Evolutionary conservation across 2,797 vertebrate genomes (phyloP).

Genomic region (Eidolon dupreanum): DNA sequence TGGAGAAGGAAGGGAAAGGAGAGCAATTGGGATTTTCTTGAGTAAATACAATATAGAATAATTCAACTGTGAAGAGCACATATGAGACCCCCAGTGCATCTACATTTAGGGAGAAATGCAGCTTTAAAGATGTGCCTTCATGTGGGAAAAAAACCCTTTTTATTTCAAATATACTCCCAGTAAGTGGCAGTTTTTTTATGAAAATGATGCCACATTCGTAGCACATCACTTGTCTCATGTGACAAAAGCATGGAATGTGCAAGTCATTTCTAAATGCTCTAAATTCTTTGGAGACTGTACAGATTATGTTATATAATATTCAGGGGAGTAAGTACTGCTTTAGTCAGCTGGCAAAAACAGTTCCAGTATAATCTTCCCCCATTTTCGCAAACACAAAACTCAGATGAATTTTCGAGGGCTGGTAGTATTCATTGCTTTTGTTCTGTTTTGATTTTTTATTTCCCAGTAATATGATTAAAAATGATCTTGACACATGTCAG

Average conservation of each 20-base stretch:
- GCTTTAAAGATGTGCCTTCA: slow-evolving; percentile 62
- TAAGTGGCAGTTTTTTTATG: slow-evolving; percentile 64
- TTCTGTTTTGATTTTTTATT: slow-evolving; percentile 23
- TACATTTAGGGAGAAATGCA: slow-evolving; percentile 35
- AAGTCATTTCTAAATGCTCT: slow-evolving; percentile 42
- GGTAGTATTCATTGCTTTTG: background rate
- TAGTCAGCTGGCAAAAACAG: background rate
- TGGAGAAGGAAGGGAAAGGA: slow-evolving; percentile 31
- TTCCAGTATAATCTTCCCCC: background rate
- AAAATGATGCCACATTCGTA: slow-evolving; percentile 60
- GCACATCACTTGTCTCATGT: slow-evolving; percentile 33
- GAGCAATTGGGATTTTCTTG: slow-evolving; percentile 56
- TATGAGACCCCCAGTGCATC: slow-evolving; percentile 46
- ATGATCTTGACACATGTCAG: background rate
- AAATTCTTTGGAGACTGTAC: slow-evolving; percentile 23
- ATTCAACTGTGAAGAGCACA: slow-evolving; percentile 67
- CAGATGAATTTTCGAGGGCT: background rate
- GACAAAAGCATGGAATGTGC: slow-evolving; percentile 34
- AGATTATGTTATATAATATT: background rate
- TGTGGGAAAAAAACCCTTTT: slow-evolving; percentile 61
- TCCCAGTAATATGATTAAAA: background rate
- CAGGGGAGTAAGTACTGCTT: background rate
- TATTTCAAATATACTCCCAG: slow-evolving; percentile 53
- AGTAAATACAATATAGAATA: slow-evolving; percentile 59
- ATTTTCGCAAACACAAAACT: background rate